Evolutionary conservation across 2,888 invertebrate genomes (phyloP).

Genomic region (Heliconius charithonia): DNA sequence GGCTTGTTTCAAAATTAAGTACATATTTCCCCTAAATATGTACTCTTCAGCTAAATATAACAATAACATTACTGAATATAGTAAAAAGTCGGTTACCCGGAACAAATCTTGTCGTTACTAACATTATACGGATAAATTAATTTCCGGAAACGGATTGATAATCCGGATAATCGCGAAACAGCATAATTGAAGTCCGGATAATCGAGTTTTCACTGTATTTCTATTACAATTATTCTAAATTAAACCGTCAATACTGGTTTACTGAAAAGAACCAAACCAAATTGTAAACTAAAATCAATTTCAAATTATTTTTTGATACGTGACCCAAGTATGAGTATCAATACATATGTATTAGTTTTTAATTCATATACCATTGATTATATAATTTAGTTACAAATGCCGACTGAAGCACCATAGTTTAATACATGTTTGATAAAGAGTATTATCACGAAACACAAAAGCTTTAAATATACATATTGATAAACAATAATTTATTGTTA

Average conservation of each 20-base stretch:
- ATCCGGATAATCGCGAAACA: neutral
- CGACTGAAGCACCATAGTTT: constrained; percentile 25
- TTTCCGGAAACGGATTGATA: neutral
- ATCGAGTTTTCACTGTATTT: neutral
- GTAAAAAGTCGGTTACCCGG: no score
- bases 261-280: neutral
- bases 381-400: constrained; percentile 21
- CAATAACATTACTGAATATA: no score
- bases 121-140: no score
- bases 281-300: no score
- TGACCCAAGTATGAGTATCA: neutral
- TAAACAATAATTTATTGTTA: constrained; percentile 31
- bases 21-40: no score
- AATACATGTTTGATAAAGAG: constrained; percentile 18
- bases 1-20: no score
- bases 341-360: neutral
- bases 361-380: neutral
- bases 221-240: neutral
- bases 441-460: constrained; percentile 41
- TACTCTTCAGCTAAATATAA: no score
- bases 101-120: no score
- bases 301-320: neutral
- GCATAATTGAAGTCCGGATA: neutral
- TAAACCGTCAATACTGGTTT: neutral
- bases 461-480: constrained; percentile 38